phyloP scores from a whole-genome alignment of 64 coral and sea anemone genomes.

The Porites australiensis region DNA sequence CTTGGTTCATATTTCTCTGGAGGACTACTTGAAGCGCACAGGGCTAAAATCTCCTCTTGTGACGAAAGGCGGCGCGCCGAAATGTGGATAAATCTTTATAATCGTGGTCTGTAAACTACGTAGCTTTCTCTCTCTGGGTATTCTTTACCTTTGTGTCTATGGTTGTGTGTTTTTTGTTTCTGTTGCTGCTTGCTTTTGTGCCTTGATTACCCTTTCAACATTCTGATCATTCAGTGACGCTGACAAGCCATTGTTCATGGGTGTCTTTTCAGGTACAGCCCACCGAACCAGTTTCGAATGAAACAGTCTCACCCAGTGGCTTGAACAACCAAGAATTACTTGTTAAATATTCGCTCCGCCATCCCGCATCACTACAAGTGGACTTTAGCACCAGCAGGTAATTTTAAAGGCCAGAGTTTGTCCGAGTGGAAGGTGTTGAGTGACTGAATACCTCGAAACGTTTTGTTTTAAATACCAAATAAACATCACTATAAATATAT shows the following conservation, averaged over 20 bases:
- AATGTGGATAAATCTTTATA: too few species aligned
- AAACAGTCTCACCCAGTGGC: neutral
- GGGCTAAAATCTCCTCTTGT: too few species aligned
- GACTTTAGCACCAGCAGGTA: constrained; percentile 67
- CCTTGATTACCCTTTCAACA: neutral
- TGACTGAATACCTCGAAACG: neutral
- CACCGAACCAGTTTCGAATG: neutral
- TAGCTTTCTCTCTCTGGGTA: too few species aligned
- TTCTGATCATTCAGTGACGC: neutral
- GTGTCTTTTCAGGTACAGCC: neutral
- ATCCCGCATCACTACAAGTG: constrained; percentile 30
- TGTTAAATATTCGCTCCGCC: constrained; percentile 77
- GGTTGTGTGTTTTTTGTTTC: too few species aligned
- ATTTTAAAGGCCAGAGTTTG: neutral
- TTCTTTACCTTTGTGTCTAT: too few species aligned
- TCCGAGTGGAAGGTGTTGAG: neutral
- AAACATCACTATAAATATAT: neutral
- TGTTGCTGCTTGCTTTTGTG: too few species aligned
- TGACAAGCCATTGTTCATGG: neutral
- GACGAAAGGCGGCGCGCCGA: too few species aligned
- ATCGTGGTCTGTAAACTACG: too few species aligned
- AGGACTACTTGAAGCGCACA: too few species aligned
- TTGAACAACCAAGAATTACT: constrained; percentile 59
- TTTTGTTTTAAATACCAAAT: neutral
- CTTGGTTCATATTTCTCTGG: too few species aligned